These are phyloP conservation scores for Scelioninae gen. 2 DNA, from an alignment of 2,888 invertebrate species.

Conservation along the genomic window DNA sequence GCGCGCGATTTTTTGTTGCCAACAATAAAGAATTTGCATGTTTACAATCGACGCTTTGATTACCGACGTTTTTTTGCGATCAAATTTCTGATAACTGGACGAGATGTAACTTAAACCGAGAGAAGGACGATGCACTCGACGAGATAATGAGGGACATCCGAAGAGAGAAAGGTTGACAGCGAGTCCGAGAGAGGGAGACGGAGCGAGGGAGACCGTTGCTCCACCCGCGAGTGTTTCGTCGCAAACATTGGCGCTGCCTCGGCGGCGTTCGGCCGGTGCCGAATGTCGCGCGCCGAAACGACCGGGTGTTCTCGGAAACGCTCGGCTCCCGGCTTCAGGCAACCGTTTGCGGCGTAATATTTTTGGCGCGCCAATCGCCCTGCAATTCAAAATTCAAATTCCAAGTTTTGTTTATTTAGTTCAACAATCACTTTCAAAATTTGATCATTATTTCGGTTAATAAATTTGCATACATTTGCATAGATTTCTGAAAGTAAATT, in stretches of 20 bases:
- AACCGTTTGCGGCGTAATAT: slow-evolving; percentile 34
- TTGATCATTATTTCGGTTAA: too few relatives aligned
- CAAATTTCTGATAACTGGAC: slow-evolving; percentile 38
- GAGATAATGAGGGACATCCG: slow-evolving; percentile 41
- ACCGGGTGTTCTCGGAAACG: slow-evolving; percentile 24
- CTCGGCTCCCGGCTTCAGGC: too few relatives aligned
- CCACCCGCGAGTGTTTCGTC: slow-evolving; percentile 36
- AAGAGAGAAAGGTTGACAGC: slow-evolving; percentile 39
- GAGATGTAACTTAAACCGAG: slow-evolving; percentile 42
- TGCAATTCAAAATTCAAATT: too few relatives aligned
- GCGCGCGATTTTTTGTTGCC: too few relatives aligned
- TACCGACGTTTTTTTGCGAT: slow-evolving; percentile 19
- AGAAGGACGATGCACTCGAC: slow-evolving; percentile 46
- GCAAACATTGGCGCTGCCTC: slow-evolving; percentile 7
- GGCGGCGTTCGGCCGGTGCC: slow-evolving; percentile 23
- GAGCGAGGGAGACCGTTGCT: slow-evolving; percentile 10
- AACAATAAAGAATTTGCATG: slow-evolving; percentile 18
- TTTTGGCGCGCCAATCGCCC: too few relatives aligned
- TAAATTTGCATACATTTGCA: too few relatives aligned
- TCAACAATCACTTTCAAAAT: too few relatives aligned
- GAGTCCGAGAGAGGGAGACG: neutral
- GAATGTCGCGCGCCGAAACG: slow-evolving; percentile 23
- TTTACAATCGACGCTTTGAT: slow-evolving; percentile 19
- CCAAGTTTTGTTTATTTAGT: too few relatives aligned
- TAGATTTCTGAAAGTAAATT: too few relatives aligned